Evolutionary conservation across 2,888 invertebrate species (phyloP), one percentile per base, ranked within the genome.

Genomic region (Dexiosoma caninum): DNA sequence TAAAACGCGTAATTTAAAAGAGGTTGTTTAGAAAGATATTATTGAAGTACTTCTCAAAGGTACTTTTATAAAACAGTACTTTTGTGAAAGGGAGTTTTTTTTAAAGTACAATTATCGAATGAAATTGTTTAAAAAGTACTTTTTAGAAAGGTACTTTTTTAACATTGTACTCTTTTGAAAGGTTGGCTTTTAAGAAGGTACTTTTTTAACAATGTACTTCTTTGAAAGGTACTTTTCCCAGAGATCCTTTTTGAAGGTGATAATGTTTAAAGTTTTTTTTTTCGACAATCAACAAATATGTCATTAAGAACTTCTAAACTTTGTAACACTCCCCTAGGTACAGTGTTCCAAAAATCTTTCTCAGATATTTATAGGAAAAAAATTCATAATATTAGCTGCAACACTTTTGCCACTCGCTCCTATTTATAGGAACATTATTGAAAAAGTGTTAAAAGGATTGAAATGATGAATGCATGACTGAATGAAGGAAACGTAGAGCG

Each of bases 371-470:
- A 35, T 27, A 14, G n/a, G 32, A 66, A 42, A 37, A 27, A 51
- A 42, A 64, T 49, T 66, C 66, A 76, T 53, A 23, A 66, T 71
- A 71, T 71, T 67, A 60, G 19, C 40, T 49, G 46, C 49, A 76
- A 74, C 55, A 77, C 69, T 64, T 69, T 37, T 46, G 40, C 53
- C 49, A n/a, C 37, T 9, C 27, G 6, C 35, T 35, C 10, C 46
- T 53, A 5, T 27, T 12, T 64, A 40, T 7, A 67, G n/a, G 64
- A 62, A 69, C n/a, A 5, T n/a, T n/a, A n/a, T n/a, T 14, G 16
- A 44, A 59, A 70, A 42, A 49, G 21, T 16, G 32, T 27, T 44
- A 7, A 57, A 74, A 75, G 27, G 49, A 40, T 14, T 53, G 19
- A 44, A 55, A 35, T 40, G 44, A n/a, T n/a, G 19, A 62, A 70